Evolutionary conservation across 2,888 invertebrate species (phyloP), one percentile per base, ranked within the genome.

Genomic region (Schrankia costaestrigalis): DNA sequence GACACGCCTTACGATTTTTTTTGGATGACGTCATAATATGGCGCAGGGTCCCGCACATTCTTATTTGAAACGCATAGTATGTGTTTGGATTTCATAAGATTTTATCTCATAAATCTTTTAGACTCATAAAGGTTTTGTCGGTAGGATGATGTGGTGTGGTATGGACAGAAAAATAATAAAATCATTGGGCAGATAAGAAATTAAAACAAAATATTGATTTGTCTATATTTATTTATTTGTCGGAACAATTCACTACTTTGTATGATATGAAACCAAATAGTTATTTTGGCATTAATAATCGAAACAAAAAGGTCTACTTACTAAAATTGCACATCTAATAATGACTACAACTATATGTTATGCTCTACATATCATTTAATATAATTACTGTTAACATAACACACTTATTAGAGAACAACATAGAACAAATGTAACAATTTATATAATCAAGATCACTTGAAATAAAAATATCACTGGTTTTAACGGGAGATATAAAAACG

Each of bases 291-390:
- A 71, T 78, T 77, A 71, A 76, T 71, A 68, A 71, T 73, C 60
- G 70, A 66, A 71, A n/a, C n/a, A 66, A 27, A 65, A 61, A 62
- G 62, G 48, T 68, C 71, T 80, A 84, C 51, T 62, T 53, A 50
- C 82, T 85, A 84, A 82, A 73, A 86, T 86, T 86, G 86, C 86
- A 86, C 86, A 71, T 71, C 75, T 76, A 77, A 75, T 69, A 59
- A 45, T 47, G 69, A 70, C 44, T 48, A 60, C 46, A 53, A 34
- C 48, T 56, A 55, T 34, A 41, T 60, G 54, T 46, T 52, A 55
- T 41, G 35, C 52, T 10, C 37, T 52, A 49, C 34, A 39, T 38
- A 33, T n/a, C n/a, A n/a, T n/a, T n/a, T n/a, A n/a, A n/a, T n/a
- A n/a, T n/a, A n/a, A n/a, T 21, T 35, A 55, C 27, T 41, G 49